Evolutionary conservation across 2,797 vertebrate genomes (phyloP).

Genomic region (Clarias fuscus): DNA sequence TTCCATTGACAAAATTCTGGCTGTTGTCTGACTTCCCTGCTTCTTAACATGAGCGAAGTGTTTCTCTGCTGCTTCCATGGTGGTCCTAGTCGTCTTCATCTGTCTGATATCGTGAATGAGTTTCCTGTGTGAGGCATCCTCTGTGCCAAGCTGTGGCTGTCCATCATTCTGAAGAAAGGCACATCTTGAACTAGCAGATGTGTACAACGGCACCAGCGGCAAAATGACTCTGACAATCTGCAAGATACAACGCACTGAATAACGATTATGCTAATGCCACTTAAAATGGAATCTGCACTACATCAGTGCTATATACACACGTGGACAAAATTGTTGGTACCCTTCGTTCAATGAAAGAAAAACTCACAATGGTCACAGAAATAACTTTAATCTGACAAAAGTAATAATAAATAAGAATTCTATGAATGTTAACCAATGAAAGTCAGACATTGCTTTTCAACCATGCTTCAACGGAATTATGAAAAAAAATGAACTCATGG

Average conservation of each 20-base stretch:
- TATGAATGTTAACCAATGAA: too few species aligned
- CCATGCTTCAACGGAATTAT: too few species aligned
- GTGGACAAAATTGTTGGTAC: too few species aligned
- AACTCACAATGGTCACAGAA: too few species aligned
- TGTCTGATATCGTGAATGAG: constrained; percentile 56
- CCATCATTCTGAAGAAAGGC: constrained; percentile 42
- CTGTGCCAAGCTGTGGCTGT: constrained; percentile 26
- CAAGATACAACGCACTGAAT: constrained; percentile 6
- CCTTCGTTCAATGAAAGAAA: too few species aligned
- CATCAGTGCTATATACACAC: background rate
- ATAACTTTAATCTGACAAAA: too few species aligned
- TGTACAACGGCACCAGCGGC: constrained; percentile 17
- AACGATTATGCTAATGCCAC: constrained; percentile 3
- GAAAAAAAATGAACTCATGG: too few species aligned
- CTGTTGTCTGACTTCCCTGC: constrained; percentile 64
- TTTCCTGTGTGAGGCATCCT: constrained; percentile 18
- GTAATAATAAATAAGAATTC: too few species aligned
- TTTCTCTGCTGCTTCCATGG: constrained; percentile 59
- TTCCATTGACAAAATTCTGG: constrained; percentile 62
- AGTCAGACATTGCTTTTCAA: too few species aligned
- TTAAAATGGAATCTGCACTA: constrained; percentile 15
- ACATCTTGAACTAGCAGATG: constrained; percentile 29
- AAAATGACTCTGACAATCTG: constrained; percentile 16
- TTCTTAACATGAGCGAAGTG: constrained; percentile 64
- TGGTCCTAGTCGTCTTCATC: constrained; percentile 49